Base-by-base conservation (phyloP, 2,888 invertebrate species). In the Drosophila rellima region DNA sequence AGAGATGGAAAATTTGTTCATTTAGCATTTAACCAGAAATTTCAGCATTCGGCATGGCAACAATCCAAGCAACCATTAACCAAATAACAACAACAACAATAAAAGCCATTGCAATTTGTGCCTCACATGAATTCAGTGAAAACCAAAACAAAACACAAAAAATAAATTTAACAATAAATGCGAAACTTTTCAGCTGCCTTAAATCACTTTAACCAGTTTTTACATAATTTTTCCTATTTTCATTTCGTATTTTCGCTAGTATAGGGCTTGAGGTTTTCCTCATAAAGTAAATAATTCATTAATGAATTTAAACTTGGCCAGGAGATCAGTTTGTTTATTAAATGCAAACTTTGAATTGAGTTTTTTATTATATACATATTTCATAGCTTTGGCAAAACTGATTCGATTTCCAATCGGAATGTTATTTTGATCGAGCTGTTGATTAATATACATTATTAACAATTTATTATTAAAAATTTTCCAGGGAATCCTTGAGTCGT, bases 111-210 rank as follows among this genome's bases (percentile, higher is more conserved):
- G 17, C 31, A 67, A 59, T 69, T 65, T 59, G 39, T 37, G 52
- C 68, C 13, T 18, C 57, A 54, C 66, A 69, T 59, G 70, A 71
- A 55, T 47, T 47, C 39, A 44, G 42, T 13, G 33, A 39, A 56
- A 13, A 10, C 20, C 39, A 35, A 18, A 11, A 26, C 20, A 29
- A 35, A 63, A 18, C 42, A 20, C 37, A 23, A 42, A 45, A 26
- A 29, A 15, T 23, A 51, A 55, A 47, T 20, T 10, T 15, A 29
- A 15, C 29, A 50, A 55, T 48, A 55, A 29, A 70, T 26, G 52
- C 26, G 51, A 60, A 68, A 42, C 40, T 80, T 54, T 69, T 47
- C 64, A 56, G 64, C 52, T 68, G 71, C 62, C 37, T 74, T 61
- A 60, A 72, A 64, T 64, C 52, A 54, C 50, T 57, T 74, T 33